Percentiles rank a stretch among this genome's conserved stretches.
Conservation (phyloP, 2,113 vertebrate species). For the Herpailurus yagouaroundi region DNA sequence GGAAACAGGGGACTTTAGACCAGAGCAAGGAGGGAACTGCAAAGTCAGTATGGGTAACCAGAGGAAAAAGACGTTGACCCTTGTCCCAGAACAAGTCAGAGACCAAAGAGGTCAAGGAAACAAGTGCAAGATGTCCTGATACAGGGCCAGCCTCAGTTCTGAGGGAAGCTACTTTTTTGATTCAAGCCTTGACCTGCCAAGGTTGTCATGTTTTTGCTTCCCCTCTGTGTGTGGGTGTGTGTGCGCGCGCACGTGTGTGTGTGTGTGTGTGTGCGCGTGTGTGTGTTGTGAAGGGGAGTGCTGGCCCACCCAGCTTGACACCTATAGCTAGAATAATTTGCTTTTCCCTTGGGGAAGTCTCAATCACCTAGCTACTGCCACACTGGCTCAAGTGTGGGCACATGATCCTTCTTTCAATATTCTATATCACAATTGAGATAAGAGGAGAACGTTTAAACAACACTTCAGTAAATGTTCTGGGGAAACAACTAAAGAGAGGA, state of each 20-base stretch:
- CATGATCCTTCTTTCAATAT: conserved; percentile 54
- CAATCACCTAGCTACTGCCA: neutral
- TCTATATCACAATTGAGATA: conserved; percentile 33
- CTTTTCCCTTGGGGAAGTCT: conserved; percentile 4
- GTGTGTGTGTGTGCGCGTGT: neutral
- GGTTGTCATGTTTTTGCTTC: neutral
- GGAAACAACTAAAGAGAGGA: conserved; percentile 14
- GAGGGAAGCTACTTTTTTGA: neutral
- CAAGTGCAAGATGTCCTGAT: neutral
- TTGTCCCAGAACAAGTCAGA: neutral
- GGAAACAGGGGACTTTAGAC: neutral
- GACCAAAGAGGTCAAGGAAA: neutral
- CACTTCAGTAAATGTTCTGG: conserved; percentile 37
- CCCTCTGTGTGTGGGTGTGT: neutral
- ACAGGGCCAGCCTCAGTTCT: neutral
- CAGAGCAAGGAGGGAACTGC: neutral
- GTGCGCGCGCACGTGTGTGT: neutral
- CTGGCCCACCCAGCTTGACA: neutral
- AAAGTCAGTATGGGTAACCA: neutral
- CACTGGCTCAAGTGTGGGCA: neutral
- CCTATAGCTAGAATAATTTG: neutral
- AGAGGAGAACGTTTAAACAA: conserved; percentile 36
- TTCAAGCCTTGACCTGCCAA: neutral
- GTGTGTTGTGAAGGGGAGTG: neutral
- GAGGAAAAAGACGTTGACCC: neutral